These are phyloP conservation scores for Agrochola macilenta DNA, from an alignment of 2,888 invertebrate genomes.

Conservation along the genomic window DNA sequence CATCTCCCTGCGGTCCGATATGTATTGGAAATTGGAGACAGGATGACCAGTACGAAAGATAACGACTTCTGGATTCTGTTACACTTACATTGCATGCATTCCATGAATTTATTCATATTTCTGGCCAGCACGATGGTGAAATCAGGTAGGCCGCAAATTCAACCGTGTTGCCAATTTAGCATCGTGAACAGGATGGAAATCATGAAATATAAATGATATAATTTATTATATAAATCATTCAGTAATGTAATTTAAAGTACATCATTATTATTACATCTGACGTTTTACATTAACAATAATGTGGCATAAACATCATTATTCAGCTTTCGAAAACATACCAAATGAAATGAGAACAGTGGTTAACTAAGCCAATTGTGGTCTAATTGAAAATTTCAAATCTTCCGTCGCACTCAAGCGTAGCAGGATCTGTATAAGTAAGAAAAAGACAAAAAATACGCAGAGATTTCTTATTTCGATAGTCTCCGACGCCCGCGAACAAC, in stretches of 20 bases:
- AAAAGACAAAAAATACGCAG: slow-evolving; percentile 64
- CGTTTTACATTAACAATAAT: slow-evolving; percentile 42
- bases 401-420: slow-evolving; percentile 64
- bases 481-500: slow-evolving; percentile 85
- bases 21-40: slow-evolving; percentile 55
- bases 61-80: slow-evolving; percentile 26
- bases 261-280: slow-evolving; percentile 49
- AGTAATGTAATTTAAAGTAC: slow-evolving; percentile 23
- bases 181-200: not conserved
- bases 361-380: slow-evolving; percentile 86
- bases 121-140: not conserved
- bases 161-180: slow-evolving; percentile 2
- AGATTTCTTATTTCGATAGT: slow-evolving; percentile 81
- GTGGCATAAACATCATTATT: slow-evolving; percentile 60
- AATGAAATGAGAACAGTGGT: slow-evolving; percentile 77
- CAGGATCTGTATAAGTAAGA: slow-evolving; percentile 58
- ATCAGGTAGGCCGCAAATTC: not conserved
- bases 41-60: slow-evolving; percentile 20
- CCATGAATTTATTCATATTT: slow-evolving; percentile 23
- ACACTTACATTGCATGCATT: slow-evolving; percentile 11
- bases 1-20: slow-evolving; percentile 50
- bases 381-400: slow-evolving; percentile 74
- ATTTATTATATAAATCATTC: slow-evolving; percentile 22
- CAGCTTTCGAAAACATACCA: slow-evolving; percentile 57
- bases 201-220: slow-evolving; percentile 11